Base-by-base conservation (phyloP, 2,888 invertebrate species). In the Sturmia bella region DNA sequence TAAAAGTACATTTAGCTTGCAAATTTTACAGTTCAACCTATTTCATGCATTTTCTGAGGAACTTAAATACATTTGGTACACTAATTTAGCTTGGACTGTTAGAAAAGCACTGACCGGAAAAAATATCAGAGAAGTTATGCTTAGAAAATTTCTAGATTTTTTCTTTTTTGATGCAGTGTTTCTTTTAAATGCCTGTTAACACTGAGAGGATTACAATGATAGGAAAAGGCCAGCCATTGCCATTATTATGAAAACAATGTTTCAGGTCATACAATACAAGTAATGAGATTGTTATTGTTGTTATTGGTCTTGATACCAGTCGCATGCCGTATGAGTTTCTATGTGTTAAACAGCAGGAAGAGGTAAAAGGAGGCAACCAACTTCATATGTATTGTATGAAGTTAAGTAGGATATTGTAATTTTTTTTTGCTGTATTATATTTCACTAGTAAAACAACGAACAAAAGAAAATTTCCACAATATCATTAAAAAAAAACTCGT, bases 221-320 rank as follows among this genome's bases (percentile, higher is more conserved):
- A 72, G 54, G 32, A 74, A 68, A 78, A 66, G 70, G 70, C 41
- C 54, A 74, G 61, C 74, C 70, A 78, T 82, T 78, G 74, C 66
- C 82, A 75, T 82, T 74, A 78, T 82, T 82, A 82, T 78, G 74
- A 75, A 78, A 78, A 82, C 75, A 82, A 78, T 78, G 70, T 78
- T 78, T 75, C 74, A 80, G 82, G 82, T 82, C 78, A 78, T 75
- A 78, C 74, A 48, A 54, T 75, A 75, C 74, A 75, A 78, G 73
- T 82, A 82, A 82, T 82, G 82, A 78, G 74, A 74, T 75, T 70
- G 82, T 78, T 70, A 75, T 69, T 82, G 66, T 70, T 80, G 56
- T 78, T 64, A 50, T 70, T 80, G 56, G 12, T 54, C 39, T 27
- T 41, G 27, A 50, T 43, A 61, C 41, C 37, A 19, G 21, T 4